Evolutionary conservation across 2,888 invertebrate species (phyloP), one percentile per base, ranked within the genome.

Genomic region (Trichacis sp.): DNA sequence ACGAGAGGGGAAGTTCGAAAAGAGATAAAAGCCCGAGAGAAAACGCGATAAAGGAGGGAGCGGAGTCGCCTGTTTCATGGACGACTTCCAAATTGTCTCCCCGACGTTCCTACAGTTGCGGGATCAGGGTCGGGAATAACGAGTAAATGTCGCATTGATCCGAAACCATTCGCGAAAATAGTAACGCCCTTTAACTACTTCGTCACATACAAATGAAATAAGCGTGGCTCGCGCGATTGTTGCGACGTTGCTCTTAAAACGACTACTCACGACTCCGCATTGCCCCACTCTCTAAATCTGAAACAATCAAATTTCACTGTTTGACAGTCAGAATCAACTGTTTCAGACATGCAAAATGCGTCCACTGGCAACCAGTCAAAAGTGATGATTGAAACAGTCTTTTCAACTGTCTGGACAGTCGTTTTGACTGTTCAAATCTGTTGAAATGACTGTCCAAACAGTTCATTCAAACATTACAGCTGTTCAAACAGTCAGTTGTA

Each of bases 81-180:
- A 72, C 62, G 59, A 50, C 61, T 73, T 77, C 71, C 73, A 75
- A 76, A 73, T 71, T 59, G 72, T 56, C 69, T 53, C 68, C 49
- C 71, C 56, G n/a, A 52, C 70, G 17, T 17, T 36, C 29, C 48
- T 53, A 11, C 49, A 60, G 20, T 45, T 19, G 40, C 53, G 24
- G 59, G 42, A 42, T n/a, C 53, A 17, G 59, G 42, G 33, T n/a
- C 43, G 42, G 29, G 30, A 42, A n/a, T 3, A 11, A 2, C 33
- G 33, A 33, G 33, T 9, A n/a, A 33, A 3, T 46, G 47, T 50
- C 56, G 72, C 75, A 76, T 74, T 72, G 73, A 76, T 75, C 73
- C 59, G 62, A 66, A 45, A 46, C 55, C 58, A 63, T 69, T 59
- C 48, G 59, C 42, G 42, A 18, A 52, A 56, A 54, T 68, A 45